Percentiles rank a stretch among this genome's conserved stretches.
Conservation (phyloP, 2,797 vertebrate species). For the Mus minutoides region DNA sequence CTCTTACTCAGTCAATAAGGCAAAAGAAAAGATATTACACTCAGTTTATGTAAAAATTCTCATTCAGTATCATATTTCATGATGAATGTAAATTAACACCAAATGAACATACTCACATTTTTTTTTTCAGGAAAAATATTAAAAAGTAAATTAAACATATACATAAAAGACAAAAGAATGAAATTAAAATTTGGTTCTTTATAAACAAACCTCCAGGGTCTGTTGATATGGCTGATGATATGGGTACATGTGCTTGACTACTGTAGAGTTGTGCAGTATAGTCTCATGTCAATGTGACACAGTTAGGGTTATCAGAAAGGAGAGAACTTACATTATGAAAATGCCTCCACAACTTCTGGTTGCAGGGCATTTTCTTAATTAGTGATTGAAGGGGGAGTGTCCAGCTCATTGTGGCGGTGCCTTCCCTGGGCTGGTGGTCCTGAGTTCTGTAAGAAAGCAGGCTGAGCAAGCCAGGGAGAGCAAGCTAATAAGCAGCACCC, state of each 20-base stretch:
- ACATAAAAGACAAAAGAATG: conserved; percentile 4
- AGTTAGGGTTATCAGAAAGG: neutral
- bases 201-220: neutral
- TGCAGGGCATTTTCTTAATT: neutral
- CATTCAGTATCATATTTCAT: neutral
- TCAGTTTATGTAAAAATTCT: neutral
- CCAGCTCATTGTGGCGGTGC: neutral
- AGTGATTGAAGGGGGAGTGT: neutral
- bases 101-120: neutral
- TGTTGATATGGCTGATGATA: too few relatives aligned
- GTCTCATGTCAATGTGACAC: neutral
- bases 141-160: conserved; percentile 7
- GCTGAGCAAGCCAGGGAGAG: neutral
- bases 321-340: neutral
- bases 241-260: neutral
- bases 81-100: neutral
- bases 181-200: conserved; percentile 27
- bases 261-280: too few relatives aligned
- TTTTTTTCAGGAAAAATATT: neutral
- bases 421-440: neutral
- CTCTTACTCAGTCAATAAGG: neutral
- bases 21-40: neutral
- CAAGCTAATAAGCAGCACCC: neutral
- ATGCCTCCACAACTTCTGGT: neutral
- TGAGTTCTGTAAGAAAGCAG: neutral